Percentiles rank a stretch among this genome's conserved stretches.
These are phyloP conservation scores for Anagyrus pseudococci DNA, from an alignment of 2,888 invertebrate genomes.

Conservation along the genomic window DNA sequence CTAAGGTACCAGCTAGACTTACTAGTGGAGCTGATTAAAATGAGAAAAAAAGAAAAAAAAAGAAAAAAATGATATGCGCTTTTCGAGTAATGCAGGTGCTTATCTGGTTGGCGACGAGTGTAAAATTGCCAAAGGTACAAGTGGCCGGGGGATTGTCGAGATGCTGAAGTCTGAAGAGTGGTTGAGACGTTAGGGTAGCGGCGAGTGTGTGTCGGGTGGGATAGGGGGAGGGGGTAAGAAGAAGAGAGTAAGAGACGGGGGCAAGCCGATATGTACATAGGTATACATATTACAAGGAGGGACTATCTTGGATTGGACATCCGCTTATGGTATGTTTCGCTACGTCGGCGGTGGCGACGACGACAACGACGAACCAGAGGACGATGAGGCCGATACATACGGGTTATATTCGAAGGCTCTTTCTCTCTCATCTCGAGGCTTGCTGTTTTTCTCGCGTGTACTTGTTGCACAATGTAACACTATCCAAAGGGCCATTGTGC, in stretches of 20 bases:
- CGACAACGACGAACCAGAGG: neutral
- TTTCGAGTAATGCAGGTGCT: too few relatives aligned
- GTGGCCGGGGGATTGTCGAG: too few relatives aligned
- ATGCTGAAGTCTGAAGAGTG: too few relatives aligned
- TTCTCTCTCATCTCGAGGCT: slow-evolving; percentile 43
- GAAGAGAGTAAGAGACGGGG: neutral
- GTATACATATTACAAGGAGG: too few relatives aligned
- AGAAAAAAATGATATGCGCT: too few relatives aligned
- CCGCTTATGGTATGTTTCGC: neutral
- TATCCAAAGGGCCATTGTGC: slow-evolving; percentile 47
- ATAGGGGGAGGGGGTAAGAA: too few relatives aligned
- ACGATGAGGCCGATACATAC: slow-evolving; percentile 48
- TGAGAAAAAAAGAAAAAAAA: too few relatives aligned
- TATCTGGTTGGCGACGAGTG: too few relatives aligned
- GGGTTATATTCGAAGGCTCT: slow-evolving; percentile 58
- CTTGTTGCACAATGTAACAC: slow-evolving; percentile 61
- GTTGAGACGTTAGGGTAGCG: neutral
- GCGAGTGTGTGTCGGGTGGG: too few relatives aligned
- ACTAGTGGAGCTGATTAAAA: too few relatives aligned
- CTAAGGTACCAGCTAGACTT: too few relatives aligned
- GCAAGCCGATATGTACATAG: slow-evolving; percentile 50
- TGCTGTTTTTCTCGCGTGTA: slow-evolving; percentile 57
- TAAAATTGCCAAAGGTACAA: too few relatives aligned
- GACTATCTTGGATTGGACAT: slow-evolving; percentile 38
- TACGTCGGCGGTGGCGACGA: neutral